Conservation (phyloP, 2,888 invertebrate genomes). For the Cynaeus angustus region DNA sequence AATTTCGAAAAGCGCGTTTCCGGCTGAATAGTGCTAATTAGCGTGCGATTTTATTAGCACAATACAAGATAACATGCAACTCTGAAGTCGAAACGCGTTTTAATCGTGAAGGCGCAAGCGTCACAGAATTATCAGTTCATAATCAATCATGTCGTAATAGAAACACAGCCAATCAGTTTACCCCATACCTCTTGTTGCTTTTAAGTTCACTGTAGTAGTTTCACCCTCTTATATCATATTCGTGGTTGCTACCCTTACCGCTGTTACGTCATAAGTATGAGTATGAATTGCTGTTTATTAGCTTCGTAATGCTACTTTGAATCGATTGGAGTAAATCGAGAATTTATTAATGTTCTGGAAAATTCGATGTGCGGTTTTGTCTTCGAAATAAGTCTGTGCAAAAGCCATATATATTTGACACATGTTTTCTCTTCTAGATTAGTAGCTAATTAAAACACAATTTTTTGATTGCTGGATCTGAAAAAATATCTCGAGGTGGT, state of each 20-base stretch:
- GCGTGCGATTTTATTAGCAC: conserved; percentile 21
- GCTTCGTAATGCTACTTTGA: not conserved
- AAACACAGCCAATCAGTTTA: conserved; percentile 61
- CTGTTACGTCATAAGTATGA: conserved; percentile 31
- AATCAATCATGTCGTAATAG: conserved; percentile 66
- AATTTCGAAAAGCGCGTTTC: conserved; percentile 14
- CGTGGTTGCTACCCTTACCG: conserved; percentile 32
- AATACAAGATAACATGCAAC: conserved; percentile 23
- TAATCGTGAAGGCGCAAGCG: conserved; percentile 56
- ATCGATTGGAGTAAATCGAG: not conserved
- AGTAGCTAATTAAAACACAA: too few relatives aligned
- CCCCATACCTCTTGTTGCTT: conserved; percentile 31
- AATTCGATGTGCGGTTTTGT: not conserved
- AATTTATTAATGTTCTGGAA: not conserved
- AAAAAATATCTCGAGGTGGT: too few relatives aligned
- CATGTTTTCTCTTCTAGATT: too few relatives aligned
- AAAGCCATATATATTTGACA: too few relatives aligned
- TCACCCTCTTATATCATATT: conserved; percentile 35
- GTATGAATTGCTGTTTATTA: conserved; percentile 5
- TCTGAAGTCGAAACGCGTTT: conserved; percentile 42
- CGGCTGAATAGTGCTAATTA: conserved; percentile 13
- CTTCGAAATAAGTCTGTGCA: too few relatives aligned
- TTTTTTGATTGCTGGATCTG: too few relatives aligned
- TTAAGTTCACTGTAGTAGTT: conserved; percentile 20
- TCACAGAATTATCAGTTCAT: conserved; percentile 59